A percentile compares a stretch with the other conserved stretches of the same genome.
phyloP scores from a whole-genome alignment of 2,888 invertebrate species.

The Synanthedon andrenaeformis region DNA sequence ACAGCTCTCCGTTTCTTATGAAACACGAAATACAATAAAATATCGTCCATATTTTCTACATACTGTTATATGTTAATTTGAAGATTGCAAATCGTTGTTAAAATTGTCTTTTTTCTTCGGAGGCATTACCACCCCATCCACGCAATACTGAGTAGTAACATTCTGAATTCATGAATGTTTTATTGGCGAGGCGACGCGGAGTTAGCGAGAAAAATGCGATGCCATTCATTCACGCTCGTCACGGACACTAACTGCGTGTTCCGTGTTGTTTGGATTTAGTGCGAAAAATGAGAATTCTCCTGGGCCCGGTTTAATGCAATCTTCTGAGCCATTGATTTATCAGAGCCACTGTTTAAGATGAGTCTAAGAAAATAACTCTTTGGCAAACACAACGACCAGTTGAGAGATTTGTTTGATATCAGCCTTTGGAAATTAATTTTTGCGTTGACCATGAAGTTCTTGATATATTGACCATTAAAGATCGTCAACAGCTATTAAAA shows the following conservation, averaged over 20 bases:
- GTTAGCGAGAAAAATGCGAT: slow-evolving; percentile 58
- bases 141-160: slow-evolving; percentile 45
- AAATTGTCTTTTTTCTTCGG: slow-evolving; percentile 27
- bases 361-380: no score
- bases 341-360: background rate
- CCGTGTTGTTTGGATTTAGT: slow-evolving; percentile 55
- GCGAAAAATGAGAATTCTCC: slow-evolving; percentile 42
- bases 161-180: slow-evolving; percentile 63
- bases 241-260: slow-evolving; percentile 61
- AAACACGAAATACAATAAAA: no score
- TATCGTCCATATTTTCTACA: no score
- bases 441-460: no score
- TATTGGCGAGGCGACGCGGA: slow-evolving; percentile 50
- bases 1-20: no score
- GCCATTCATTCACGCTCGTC: slow-evolving; percentile 61
- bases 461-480: no score
- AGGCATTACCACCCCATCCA: slow-evolving; percentile 31
- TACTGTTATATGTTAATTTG: no score
- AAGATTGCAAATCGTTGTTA: slow-evolving; percentile 17
- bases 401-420: no score
- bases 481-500: no score
- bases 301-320: slow-evolving; percentile 33
- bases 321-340: slow-evolving; percentile 35
- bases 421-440: no score
- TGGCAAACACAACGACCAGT: no score